Evolutionary conservation across 2,113 vertebrate genomes (phyloP).

Genomic region (Lamprotornis superbus): DNA sequence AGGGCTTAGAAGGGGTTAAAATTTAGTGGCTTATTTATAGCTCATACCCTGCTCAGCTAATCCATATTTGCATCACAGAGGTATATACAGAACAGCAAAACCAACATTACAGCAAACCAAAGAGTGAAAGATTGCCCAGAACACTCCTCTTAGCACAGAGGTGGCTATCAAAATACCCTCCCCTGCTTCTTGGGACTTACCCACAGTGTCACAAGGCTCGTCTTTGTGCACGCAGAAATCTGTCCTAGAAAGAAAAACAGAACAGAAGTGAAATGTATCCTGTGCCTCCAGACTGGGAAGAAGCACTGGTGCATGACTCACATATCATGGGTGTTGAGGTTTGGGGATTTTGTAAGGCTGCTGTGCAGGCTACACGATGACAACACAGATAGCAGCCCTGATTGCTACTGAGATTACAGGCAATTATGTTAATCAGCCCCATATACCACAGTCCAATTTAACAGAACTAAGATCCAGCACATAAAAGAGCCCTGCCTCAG

Average conservation of each 20-base stretch:
- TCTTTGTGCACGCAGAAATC: slow-evolving; percentile 99
- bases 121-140: not conserved
- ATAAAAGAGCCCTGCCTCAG: not conserved
- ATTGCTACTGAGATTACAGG: not conserved
- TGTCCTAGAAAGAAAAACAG: slow-evolving; percentile 83
- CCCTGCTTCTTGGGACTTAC: slow-evolving; percentile 77
- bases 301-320: not conserved
- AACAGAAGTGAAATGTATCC: slow-evolving; percentile 28
- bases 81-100: not conserved
- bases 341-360: not conserved
- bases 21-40: not conserved
- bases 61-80: not conserved
- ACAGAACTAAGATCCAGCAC: not conserved
- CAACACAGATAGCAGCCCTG: not conserved
- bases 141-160: not conserved
- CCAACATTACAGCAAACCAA: not conserved
- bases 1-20: not conserved
- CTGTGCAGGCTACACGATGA: not conserved
- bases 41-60: not conserved
- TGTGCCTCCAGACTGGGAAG: not conserved
- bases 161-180: not conserved
- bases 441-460: not conserved
- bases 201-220: slow-evolving; percentile 96
- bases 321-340: not conserved
- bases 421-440: not conserved